Evolutionary conservation across 2,113 vertebrate species (phyloP).

Genomic region (Oreochromis tanganicae): DNA sequence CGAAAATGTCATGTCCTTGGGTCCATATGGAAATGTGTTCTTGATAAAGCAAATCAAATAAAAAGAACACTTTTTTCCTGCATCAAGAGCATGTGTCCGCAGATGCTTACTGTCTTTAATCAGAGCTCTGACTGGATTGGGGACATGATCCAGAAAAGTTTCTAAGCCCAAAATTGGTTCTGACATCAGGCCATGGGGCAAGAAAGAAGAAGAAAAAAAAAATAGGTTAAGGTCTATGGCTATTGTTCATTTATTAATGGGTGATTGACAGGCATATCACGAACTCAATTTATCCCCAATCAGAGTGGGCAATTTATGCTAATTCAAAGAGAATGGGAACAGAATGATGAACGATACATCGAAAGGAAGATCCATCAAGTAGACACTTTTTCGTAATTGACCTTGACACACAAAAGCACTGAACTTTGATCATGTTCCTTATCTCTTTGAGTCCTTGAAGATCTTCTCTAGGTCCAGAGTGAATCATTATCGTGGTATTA

Average conservation of each 20-base stretch:
- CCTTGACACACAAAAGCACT: slow-evolving; percentile 31
- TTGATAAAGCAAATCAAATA: slow-evolving; percentile 23
- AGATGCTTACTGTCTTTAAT: slow-evolving; percentile 23
- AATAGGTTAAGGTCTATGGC: background rate
- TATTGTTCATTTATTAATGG: slow-evolving; percentile 35
- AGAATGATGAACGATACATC: slow-evolving; percentile 27
- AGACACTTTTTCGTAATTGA: background rate
- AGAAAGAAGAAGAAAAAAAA: background rate
- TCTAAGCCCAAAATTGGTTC: background rate
- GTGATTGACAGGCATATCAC: slow-evolving; percentile 43
- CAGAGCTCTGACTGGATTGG: background rate
- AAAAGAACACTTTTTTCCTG: slow-evolving; percentile 4
- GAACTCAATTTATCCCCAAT: slow-evolving; percentile 38
- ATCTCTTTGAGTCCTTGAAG: background rate
- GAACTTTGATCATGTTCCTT: background rate
- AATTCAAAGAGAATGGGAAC: slow-evolving; percentile 40
- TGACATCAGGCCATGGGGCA: background rate
- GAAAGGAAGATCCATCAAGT: slow-evolving; percentile 8
- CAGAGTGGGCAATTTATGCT: slow-evolving; percentile 23
- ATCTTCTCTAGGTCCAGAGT: background rate
- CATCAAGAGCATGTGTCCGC: background rate
- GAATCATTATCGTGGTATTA: background rate
- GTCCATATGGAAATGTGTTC: slow-evolving; percentile 8
- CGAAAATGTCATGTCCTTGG: background rate
- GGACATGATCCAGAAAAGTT: slow-evolving; percentile 7